Evolutionary conservation across 2,888 invertebrate genomes (phyloP), one percentile per base, ranked within the genome.

Genomic region (Euzophera pinguis): DNA sequence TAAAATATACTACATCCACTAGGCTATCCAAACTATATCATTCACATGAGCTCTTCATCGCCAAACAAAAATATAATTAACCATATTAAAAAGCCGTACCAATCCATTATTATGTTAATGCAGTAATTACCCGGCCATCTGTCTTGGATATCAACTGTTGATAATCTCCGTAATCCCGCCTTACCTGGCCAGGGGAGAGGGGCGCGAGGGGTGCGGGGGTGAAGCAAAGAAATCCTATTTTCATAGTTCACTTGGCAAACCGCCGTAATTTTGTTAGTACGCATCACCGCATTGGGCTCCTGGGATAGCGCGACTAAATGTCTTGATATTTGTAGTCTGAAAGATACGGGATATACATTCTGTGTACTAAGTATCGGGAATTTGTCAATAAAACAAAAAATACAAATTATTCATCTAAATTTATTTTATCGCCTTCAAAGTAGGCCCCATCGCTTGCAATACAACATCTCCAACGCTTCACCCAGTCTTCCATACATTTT

Each of bases 221-320:
- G 67, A 64, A 65, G 67, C 62, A 81, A 85, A 87, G 85, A 86
- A 89, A 90, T 88, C 87, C 87, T 87, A 87, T 88, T 89, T 88
- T 90, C 88, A 89, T 89, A 89, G 88, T 89, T 90, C 88, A 88
- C 81, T 90, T 82, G 78, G 81, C 85, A 72, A 72, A 75, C 78
- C 81, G 79, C 70, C 78, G 76, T 90, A 84, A 90, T 87, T 84
- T 84, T 62, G 85, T 90, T 87, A 86, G 57, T 65, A 78, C 85
- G 89, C 86, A 74, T 81, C 84, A 74, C 37, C 71, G 87, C 77
- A 81, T 81, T 77, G 80, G 81, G 84, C 88, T 88, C 74, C 88
- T 78, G 87, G 67, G 69, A 71, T 64, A 70, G 14, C 48, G 27
- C 17, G 58, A 9, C 29, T 1, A 56, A 16, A 3, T 10, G 13